phyloP scores from a whole-genome alignment of 1,140 invertebrate species.

The Leptinotarsa undecemlineata region DNA sequence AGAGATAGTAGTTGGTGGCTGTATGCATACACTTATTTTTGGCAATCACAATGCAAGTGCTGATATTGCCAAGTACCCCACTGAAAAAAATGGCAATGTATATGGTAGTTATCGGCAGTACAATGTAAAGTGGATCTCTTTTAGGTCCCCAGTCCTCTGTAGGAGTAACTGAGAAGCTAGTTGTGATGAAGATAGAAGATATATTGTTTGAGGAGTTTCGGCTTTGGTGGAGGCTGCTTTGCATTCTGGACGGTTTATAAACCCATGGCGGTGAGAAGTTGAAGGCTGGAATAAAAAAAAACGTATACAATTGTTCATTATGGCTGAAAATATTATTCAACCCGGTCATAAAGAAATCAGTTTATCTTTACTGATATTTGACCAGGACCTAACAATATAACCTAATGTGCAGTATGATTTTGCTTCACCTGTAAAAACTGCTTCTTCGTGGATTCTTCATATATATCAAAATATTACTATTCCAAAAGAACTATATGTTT shows the following conservation, averaged over 20 bases:
- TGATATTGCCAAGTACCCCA: conserved; percentile 75
- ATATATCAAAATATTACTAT: too few species aligned
- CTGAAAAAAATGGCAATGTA: conserved; percentile 71
- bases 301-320: too few species aligned
- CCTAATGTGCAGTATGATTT: too few species aligned
- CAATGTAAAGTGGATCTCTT: conserved; percentile 60
- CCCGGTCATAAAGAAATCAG: too few species aligned
- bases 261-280: background rate
- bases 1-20: conserved; percentile 77
- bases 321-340: too few species aligned
- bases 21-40: conserved; percentile 76
- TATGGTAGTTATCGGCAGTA: conserved; percentile 65
- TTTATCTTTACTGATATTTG: too few species aligned
- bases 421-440: too few species aligned
- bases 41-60: conserved; percentile 78
- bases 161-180: background rate
- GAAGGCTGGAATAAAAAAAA: background rate
- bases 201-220: background rate
- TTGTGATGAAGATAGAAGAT: background rate
- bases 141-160: conserved; percentile 48
- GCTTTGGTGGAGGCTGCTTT: background rate
- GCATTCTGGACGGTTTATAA: background rate
- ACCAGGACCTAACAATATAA: too few species aligned
- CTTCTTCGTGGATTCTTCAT: too few species aligned
- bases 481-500: too few species aligned